These are phyloP conservation scores for Anser cygnoides DNA, from an alignment of 2,113 vertebrate genomes.

Conservation along the genomic window DNA sequence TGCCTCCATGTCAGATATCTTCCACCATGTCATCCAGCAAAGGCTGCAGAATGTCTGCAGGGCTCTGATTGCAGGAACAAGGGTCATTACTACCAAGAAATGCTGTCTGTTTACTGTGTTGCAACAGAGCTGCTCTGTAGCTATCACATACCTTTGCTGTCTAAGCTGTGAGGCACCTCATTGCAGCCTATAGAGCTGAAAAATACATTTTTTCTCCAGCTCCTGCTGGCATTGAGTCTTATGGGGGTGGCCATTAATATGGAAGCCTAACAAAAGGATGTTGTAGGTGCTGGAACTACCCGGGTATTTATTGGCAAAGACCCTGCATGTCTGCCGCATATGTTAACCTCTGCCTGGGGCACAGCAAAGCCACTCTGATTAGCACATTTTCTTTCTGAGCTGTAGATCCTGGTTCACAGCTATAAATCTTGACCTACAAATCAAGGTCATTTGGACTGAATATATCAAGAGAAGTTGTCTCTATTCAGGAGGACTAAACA, in stretches of 20 bases:
- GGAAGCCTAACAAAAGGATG: not conserved
- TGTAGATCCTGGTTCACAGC: not conserved
- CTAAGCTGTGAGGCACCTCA: not conserved
- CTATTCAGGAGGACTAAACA: not conserved
- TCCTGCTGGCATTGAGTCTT: not conserved
- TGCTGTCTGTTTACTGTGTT: not conserved
- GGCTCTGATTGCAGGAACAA: not conserved
- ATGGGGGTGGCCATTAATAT: not conserved
- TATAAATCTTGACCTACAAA: not conserved
- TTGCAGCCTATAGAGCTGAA: not conserved
- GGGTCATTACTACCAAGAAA: not conserved
- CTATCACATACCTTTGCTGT: too few relatives aligned
- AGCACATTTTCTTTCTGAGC: not conserved
- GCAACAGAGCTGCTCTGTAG: not conserved
- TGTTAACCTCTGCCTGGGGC: not conserved
- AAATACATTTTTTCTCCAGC: not conserved
- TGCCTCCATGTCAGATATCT: not conserved
- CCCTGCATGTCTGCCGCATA: not conserved
- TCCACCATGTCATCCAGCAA: not conserved
- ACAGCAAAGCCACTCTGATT: not conserved
- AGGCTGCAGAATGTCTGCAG: accelerated
- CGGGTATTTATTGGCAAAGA: not conserved
- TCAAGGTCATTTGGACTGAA: not conserved
- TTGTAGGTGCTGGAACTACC: not conserved
- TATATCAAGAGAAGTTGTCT: not conserved